Evolutionary conservation across 2,888 invertebrate genomes (phyloP).

Genomic region (Drosophila picticornis): DNA sequence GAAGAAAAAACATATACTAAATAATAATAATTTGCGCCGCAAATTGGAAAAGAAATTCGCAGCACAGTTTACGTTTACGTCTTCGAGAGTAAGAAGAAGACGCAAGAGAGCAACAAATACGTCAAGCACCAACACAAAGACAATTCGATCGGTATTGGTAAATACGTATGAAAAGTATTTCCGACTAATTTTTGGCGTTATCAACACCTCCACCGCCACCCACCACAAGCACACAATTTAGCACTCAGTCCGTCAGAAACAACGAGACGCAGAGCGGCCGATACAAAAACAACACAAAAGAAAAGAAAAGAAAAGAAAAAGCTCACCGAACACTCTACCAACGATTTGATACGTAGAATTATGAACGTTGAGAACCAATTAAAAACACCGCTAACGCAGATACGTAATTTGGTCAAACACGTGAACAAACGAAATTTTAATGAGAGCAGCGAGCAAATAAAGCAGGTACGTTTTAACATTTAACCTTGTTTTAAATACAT

Average conservation of each 20-base stretch:
- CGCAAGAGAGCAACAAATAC: slow-evolving; percentile 63
- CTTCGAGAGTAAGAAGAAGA: slow-evolving; percentile 11
- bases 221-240: slow-evolving; percentile 43
- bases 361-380: slow-evolving; percentile 99
- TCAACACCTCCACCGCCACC: slow-evolving; percentile 55
- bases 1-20: slow-evolving; percentile 32
- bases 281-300: slow-evolving; percentile 27
- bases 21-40: slow-evolving; percentile 60
- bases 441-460: slow-evolving; percentile 94
- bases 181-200: slow-evolving; percentile 55
- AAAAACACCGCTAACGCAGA: slow-evolving; percentile 99
- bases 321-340: slow-evolving; percentile 47
- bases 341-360: slow-evolving; percentile 89
- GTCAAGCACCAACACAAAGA: slow-evolving; percentile 54
- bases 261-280: slow-evolving; percentile 24
- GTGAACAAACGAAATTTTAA: slow-evolving; percentile 98
- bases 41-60: slow-evolving; percentile 52
- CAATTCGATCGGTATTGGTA: slow-evolving; percentile 49
- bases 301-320: slow-evolving; percentile 30
- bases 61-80: slow-evolving; percentile 43
- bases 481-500: slow-evolving; percentile 68
- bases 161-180: slow-evolving; percentile 43
- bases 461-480: slow-evolving; percentile 89
- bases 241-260: slow-evolving; percentile 37
- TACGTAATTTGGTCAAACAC: slow-evolving; percentile 98